Percentiles rank a stretch among this genome's conserved stretches.
Evolutionary conservation across 2,797 vertebrate genomes (phyloP).

Genomic region (Naso thynnoides): DNA sequence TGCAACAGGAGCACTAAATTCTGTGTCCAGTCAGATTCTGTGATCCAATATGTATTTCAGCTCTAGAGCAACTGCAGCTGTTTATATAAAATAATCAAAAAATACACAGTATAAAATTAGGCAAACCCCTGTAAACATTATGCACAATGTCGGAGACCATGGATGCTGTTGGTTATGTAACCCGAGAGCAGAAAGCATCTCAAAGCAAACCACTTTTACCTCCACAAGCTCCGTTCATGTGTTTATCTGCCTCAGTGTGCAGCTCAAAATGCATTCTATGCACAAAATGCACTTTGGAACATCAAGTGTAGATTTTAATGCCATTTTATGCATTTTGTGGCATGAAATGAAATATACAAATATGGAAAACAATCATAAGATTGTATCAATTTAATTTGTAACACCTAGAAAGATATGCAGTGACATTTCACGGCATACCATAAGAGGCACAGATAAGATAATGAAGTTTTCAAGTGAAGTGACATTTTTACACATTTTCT

Average conservation of each 20-base stretch:
- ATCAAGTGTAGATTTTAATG: not conserved
- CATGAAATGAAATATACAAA: not conserved
- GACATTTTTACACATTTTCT: slow-evolving; percentile 9
- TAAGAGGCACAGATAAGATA: not conserved
- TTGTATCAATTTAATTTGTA: not conserved
- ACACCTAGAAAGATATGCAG: not conserved
- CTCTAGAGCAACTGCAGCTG: not conserved
- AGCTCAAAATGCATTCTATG: not conserved
- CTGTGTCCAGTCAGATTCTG: not conserved
- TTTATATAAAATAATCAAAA: no score
- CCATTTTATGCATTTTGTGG: slow-evolving; percentile 2
- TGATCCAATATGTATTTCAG: not conserved
- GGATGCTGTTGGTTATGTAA: not conserved
- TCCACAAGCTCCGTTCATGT: not conserved
- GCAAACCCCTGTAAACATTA: not conserved
- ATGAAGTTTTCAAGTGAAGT: not conserved
- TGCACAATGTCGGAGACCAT: not conserved
- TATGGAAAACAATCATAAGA: not conserved
- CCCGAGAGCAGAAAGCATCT: not conserved
- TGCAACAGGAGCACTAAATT: not conserved
- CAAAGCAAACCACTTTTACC: no score
- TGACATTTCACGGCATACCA: not conserved
- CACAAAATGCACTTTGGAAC: not conserved
- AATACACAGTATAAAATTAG: no score
- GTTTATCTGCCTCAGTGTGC: not conserved